Percentiles rank a stretch among this genome's conserved stretches.
These are phyloP conservation scores for Pseudomyrmex sp. DNA, from an alignment of 1,140 invertebrate genomes.

Conservation along the genomic window DNA sequence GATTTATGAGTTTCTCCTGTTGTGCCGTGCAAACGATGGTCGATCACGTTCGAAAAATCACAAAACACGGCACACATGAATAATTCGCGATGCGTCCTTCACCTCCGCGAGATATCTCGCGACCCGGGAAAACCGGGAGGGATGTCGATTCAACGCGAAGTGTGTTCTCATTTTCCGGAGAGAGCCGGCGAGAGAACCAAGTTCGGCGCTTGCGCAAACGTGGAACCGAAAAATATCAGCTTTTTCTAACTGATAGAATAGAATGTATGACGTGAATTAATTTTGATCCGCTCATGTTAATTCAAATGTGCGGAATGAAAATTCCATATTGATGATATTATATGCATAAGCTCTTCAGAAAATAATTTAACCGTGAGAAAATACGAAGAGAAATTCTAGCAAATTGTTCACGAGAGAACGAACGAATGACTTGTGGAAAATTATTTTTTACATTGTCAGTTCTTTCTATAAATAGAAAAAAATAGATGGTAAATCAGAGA, in stretches of 20 bases:
- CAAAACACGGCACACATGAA: background rate
- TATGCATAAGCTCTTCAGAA: background rate
- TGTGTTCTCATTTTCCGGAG: slow-evolving; percentile 69
- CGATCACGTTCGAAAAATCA: slow-evolving; percentile 10
- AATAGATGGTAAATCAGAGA: background rate
- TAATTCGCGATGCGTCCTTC: slow-evolving; percentile 60
- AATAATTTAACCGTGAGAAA: background rate
- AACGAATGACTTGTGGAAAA: too few species aligned
- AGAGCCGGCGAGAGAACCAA: slow-evolving; percentile 19
- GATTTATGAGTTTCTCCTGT: background rate
- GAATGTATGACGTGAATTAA: background rate
- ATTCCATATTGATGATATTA: background rate
- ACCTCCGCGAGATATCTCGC: slow-evolving; percentile 58
- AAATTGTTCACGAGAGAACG: too few species aligned
- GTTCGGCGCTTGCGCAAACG: slow-evolving; percentile 47
- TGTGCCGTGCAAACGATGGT: background rate
- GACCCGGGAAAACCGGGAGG: slow-evolving; percentile 58
- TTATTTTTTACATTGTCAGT: background rate
- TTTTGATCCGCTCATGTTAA: background rate
- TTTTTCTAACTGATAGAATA: slow-evolving; percentile 1
- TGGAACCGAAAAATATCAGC: background rate
- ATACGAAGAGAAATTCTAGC: background rate
- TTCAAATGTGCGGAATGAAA: background rate
- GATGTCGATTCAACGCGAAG: slow-evolving; percentile 66
- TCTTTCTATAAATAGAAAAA: background rate